These are phyloP conservation scores for Drosophila siamana DNA, from an alignment of 2,888 invertebrate genomes.

Conservation along the genomic window DNA sequence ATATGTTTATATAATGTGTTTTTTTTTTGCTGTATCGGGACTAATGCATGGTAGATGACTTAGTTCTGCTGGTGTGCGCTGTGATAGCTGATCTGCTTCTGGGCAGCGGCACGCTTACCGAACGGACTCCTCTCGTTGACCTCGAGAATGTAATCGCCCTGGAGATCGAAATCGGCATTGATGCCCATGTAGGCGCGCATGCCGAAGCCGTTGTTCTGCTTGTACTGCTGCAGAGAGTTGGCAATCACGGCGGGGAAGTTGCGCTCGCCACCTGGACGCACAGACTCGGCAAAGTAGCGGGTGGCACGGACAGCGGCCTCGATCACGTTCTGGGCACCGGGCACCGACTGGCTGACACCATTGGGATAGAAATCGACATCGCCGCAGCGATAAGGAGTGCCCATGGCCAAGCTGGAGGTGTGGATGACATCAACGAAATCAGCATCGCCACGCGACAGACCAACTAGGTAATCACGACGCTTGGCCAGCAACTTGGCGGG, in stretches of 20 bases:
- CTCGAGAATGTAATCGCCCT: conserved; percentile 83
- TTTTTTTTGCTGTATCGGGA: conserved; percentile 1
- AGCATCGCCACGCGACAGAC: conserved; percentile 83
- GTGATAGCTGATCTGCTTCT: conserved; percentile 74
- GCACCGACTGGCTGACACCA: conserved; percentile 72
- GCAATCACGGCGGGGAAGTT: conserved; percentile 84
- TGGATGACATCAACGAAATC: conserved; percentile 84
- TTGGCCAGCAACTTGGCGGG: conserved; percentile 77
- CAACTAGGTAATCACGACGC: conserved; percentile 61
- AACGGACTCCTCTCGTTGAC: conserved; percentile 83
- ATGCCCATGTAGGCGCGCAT: conserved; percentile 83
- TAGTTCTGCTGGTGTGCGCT: conserved; percentile 49
- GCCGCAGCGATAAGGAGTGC: conserved; percentile 70
- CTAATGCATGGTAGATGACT: conserved; percentile 6
- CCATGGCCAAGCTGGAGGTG: conserved; percentile 80
- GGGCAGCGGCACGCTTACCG: conserved; percentile 75
- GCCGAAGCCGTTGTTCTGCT: conserved; percentile 76
- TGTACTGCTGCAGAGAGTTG: conserved; percentile 80
- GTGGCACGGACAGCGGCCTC: conserved; percentile 81
- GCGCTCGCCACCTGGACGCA: conserved; percentile 82
- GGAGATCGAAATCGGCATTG: conserved; percentile 67
- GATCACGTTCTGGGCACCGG: conserved; percentile 80
- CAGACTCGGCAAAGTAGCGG: conserved; percentile 84
- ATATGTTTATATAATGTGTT: background rate
- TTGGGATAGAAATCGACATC: conserved; percentile 85